Base-by-base conservation (phyloP, 2,888 invertebrate species). In the Drosophila maculinotata region DNA sequence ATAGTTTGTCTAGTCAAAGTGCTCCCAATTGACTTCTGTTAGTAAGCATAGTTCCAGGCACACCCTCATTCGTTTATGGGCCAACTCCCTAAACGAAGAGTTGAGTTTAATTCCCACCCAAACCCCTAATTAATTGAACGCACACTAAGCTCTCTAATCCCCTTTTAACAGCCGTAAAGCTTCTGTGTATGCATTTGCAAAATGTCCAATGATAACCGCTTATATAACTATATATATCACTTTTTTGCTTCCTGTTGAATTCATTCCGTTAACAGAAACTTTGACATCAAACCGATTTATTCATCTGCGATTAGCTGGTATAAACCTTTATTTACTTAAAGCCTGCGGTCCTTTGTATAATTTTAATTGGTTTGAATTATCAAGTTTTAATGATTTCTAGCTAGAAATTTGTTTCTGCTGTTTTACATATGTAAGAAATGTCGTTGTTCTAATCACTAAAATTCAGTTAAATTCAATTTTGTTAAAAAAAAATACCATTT, bases 41-140 rank as follows among this genome's bases (percentile, higher is more conserved):
- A 58, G 33, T 25, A 17, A 36, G 31, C 49, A 49, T 36, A 36
- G 41, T 20, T 20, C 44, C 2, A 14, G 42, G 14, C 75, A 33
- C 31, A 52, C 58, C 56, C 54, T 38, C 28, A 62, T 71, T 68
- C 52, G 42, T 59, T 31, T 41, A 23, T 3, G 48, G 28, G 12
- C 47, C 39, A 26, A 52, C 48, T 58, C 15, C 6, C 31, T 31
- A 42, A 14, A 14, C 12, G 3, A 39, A 20, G n/a, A 42, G n/a
- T 26, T 58, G 31, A n/a, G 15, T 42, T 12, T 28, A 48, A 26
- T 28, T 23, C 20, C 8, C 30, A 23, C 56, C 35, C 35, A 36
- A 66, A 42, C 38, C 26, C 10, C 20, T 15, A 48, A 70, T 62
- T 70, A 52, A 52, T 70, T 44, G 14, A 35, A 48, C 48, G 52